Base-by-base conservation (phyloP, 2,797 vertebrate genomes). In the Mus minutoides region DNA sequence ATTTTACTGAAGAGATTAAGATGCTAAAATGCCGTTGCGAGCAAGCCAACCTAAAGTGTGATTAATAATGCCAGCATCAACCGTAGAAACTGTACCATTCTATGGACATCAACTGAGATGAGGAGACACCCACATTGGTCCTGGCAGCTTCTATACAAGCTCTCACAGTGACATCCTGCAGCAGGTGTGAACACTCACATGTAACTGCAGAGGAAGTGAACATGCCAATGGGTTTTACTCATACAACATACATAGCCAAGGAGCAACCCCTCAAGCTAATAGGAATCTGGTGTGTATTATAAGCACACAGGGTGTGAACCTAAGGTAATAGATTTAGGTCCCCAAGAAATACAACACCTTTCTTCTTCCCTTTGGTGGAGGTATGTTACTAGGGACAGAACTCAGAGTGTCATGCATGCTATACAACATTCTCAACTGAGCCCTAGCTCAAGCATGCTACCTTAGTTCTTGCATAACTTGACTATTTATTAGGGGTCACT, bases 1-100 rank as follows among this genome's bases (percentile, higher is more conserved):
- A 58, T 94, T 94, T 97, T 96, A 83, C 96, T 93, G 96, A 97
- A 93, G 93, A 96, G 93, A 97, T 96, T 96, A 96, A 95, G 95
- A 97, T 93, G 92, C 86, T 93, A 85, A 94, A 94, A 96, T 94
- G 84, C 92, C 77, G 96, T 71, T 40, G 12, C 0, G 56, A 93
- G 92, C 77, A 86, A 90, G 91, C 88, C 90, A 96, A 95, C 76
- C 71, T 88, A 90, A 90, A 96, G 93, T 75, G 43, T 75, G 95
- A 94, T 95, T 96, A 94, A 93, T 84, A 90, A 71, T 75, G 79
- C 96, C 67, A 76, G 34, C 58, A 64, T 71, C 56, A 88, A 64
- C 80, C 83, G 78, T 91, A 76, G 88, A 92, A 71, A 67, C 9
- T 78, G 31, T 37, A 76, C 86, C n/a, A 71, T 22, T 71, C 69